phyloP scores from a whole-genome alignment of 2,888 invertebrate species.

The Heliconius cydno region DNA sequence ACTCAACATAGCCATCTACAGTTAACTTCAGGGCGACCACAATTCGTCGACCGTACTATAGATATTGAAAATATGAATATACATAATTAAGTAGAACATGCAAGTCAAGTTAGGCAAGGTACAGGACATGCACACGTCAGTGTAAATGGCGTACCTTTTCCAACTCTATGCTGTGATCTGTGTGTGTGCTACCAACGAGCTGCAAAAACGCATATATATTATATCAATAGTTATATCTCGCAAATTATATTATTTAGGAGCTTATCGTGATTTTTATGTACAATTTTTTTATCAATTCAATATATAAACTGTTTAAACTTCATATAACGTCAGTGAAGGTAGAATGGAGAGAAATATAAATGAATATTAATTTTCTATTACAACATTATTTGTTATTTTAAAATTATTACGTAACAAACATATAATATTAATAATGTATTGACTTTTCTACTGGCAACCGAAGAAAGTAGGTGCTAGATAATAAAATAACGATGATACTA shows the following conservation, averaged over 20 bases:
- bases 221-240: conserved; percentile 69
- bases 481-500: background rate
- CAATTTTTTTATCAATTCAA: background rate
- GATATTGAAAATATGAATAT: background rate
- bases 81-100: conserved; percentile 50
- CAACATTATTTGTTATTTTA: background rate
- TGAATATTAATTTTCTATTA: background rate
- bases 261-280: conserved; percentile 5
- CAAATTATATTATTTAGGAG: conserved; percentile 53
- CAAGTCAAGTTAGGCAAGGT: conserved; percentile 57
- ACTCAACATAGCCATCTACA: too few species aligned
- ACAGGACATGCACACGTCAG: conserved; percentile 71
- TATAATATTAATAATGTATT: background rate
- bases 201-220: conserved; percentile 82
- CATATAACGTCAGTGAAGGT: background rate
- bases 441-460: background rate
- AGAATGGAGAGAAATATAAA: background rate
- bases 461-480: background rate
- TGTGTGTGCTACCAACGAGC: conserved; percentile 82
- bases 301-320: background rate
- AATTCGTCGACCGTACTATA: too few species aligned
- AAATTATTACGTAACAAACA: background rate
- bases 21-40: too few species aligned
- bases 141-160: conserved; percentile 82
- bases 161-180: conserved; percentile 82